Conservation (phyloP, 2,113 vertebrate genomes). For the Pandion haliaetus region DNA sequence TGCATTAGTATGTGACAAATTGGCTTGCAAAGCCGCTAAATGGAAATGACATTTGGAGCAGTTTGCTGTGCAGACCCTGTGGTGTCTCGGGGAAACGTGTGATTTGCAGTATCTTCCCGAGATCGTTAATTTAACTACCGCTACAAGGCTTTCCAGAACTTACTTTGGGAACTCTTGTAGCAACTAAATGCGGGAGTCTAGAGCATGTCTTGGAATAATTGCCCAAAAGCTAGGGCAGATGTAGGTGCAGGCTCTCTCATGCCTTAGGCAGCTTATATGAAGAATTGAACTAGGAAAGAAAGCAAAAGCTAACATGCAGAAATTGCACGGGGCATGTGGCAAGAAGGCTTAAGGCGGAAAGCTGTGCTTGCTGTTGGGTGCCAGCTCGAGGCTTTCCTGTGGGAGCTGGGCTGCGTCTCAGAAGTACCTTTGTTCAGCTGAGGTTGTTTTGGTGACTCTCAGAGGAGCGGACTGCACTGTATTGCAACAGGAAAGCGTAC, state of each 20-base stretch:
- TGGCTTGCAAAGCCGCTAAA: conserved; percentile 47
- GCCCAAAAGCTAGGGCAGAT: background rate
- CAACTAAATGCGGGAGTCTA: background rate
- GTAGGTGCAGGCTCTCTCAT: background rate
- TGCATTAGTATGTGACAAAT: conserved; percentile 49
- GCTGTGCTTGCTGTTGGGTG: background rate
- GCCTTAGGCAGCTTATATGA: background rate
- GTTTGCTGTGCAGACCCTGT: background rate
- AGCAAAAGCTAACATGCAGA: background rate
- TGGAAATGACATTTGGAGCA: conserved; percentile 28
- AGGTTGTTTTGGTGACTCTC: background rate
- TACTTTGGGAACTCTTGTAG: conserved; percentile 12
- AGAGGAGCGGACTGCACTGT: accelerated
- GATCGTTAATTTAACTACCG: background rate
- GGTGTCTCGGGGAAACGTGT: background rate
- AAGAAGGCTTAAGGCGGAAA: background rate
- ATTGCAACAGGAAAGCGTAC: accelerated
- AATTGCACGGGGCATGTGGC: background rate
- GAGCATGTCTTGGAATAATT: background rate
- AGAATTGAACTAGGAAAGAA: background rate
- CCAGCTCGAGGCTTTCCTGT: background rate
- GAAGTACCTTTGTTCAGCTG: background rate
- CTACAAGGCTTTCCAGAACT: conserved; percentile 30
- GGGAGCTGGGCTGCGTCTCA: background rate
- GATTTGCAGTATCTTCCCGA: background rate